These are phyloP conservation scores for Drosophila rhopaloa DNA, from an alignment of 1,140 invertebrate genomes.

Conservation along the genomic window DNA sequence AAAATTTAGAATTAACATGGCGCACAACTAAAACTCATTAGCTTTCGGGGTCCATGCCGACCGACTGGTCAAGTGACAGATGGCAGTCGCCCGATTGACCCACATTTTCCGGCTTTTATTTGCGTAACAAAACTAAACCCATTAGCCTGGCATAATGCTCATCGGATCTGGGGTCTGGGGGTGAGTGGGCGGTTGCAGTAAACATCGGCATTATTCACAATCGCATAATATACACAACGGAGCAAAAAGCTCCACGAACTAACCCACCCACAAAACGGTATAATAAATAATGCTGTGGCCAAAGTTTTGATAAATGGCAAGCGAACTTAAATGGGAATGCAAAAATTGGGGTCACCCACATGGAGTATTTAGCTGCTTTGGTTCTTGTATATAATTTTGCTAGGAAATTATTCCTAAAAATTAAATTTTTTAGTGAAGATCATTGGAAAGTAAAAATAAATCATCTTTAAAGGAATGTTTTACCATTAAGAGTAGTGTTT, in stretches of 20 bases:
- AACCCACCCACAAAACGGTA: constrained; percentile 36
- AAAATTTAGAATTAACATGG: constrained; percentile 67
- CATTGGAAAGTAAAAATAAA: no score
- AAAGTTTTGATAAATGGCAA: constrained; percentile 53
- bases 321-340: constrained; percentile 12
- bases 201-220: constrained; percentile 18
- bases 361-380: neutral
- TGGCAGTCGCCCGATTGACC: constrained; percentile 54
- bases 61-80: constrained; percentile 22
- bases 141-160: constrained; percentile 71
- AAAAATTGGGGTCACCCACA: constrained; percentile 36
- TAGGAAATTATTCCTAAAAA: neutral
- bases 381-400: neutral
- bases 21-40: constrained; percentile 79
- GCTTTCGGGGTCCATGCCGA: constrained; percentile 19
- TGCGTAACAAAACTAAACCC: constrained; percentile 78
- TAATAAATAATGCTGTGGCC: constrained; percentile 31
- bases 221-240: constrained; percentile 25
- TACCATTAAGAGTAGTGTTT: no score
- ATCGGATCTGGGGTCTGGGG: constrained; percentile 38
- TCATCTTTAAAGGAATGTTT: no score
- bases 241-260: constrained; percentile 41
- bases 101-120: constrained; percentile 74
- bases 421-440: neutral
- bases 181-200: constrained; percentile 36